Evolutionary conservation across 2,888 invertebrate genomes (phyloP).

Genomic region (Yponomeuta cagnagella): DNA sequence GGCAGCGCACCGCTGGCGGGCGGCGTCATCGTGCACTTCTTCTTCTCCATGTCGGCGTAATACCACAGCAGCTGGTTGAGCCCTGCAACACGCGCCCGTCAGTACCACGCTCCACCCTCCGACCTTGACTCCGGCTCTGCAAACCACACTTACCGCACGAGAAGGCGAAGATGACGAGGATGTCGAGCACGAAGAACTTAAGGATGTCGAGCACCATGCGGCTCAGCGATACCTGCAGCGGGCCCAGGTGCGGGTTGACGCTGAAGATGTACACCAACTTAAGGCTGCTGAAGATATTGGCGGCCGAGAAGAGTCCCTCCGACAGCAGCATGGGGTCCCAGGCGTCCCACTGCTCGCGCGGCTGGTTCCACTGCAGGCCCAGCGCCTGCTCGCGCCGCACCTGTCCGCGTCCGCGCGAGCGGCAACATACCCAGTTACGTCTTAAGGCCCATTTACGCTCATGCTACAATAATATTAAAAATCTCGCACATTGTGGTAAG

Average conservation of each 20-base stretch:
- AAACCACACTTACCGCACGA: conserved; percentile 86
- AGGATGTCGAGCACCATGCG: conserved; percentile 96
- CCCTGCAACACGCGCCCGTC: conserved; percentile 59
- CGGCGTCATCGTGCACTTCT: conserved; percentile 79
- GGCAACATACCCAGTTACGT: background rate
- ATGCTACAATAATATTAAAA: no score
- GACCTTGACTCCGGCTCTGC: background rate
- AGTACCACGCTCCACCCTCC: background rate
- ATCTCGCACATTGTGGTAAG: no score
- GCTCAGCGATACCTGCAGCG: conserved; percentile 95
- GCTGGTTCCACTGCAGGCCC: conserved; percentile 78
- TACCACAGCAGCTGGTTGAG: conserved; percentile 92
- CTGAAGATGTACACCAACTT: conserved; percentile 99
- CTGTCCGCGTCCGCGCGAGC: conserved; percentile 46
- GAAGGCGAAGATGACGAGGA: conserved; percentile 94
- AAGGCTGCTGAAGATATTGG: conserved; percentile 95
- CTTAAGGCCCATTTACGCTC: background rate
- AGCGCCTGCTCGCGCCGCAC: conserved; percentile 83
- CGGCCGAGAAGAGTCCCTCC: conserved; percentile 97
- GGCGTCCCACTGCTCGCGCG: conserved; percentile 95
- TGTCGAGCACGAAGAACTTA: conserved; percentile 96
- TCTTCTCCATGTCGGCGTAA: conserved; percentile 93
- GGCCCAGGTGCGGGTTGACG: conserved; percentile 97
- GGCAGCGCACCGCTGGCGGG: conserved; percentile 55
- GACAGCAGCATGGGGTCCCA: conserved; percentile 98